phyloP scores from a whole-genome alignment of 2,888 invertebrate species.

The Drosophila dives region DNA sequence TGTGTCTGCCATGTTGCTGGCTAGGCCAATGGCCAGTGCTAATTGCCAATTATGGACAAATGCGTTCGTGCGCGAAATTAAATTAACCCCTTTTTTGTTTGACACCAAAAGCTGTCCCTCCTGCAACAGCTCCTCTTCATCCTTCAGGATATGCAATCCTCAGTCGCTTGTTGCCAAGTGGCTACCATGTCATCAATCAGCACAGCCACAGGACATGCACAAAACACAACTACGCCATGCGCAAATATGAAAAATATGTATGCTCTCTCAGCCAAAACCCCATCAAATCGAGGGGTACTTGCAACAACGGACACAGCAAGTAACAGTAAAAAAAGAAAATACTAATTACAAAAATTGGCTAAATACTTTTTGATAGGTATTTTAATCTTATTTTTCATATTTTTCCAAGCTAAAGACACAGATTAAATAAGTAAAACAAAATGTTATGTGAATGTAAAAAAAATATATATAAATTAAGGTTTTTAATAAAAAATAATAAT shows the following conservation, averaged over 20 bases:
- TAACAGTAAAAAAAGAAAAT: neutral
- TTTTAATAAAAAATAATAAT: no score
- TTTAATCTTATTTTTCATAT: neutral
- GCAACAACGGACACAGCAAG: neutral
- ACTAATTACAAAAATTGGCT: neutral
- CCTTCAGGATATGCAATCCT: conserved; percentile 48
- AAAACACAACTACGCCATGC: conserved; percentile 63
- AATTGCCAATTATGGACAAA: conserved; percentile 83
- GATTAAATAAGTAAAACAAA: neutral
- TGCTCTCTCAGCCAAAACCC: conserved; percentile 22
- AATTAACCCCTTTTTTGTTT: conserved; percentile 80
- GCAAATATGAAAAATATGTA: conserved; percentile 62
- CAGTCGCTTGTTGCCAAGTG: conserved; percentile 60
- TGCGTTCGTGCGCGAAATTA: conserved; percentile 83
- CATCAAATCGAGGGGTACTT: neutral
- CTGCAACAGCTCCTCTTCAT: conserved; percentile 11
- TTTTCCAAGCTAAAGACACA: neutral
- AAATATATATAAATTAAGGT: neutral
- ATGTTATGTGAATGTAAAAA: no score
- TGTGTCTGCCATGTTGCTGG: conserved; percentile 44
- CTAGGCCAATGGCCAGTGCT: conserved; percentile 79
- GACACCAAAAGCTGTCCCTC: conserved; percentile 19
- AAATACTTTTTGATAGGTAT: neutral
- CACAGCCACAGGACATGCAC: conserved; percentile 39
- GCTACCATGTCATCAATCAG: conserved; percentile 72